phyloP scores from a whole-genome alignment of 2,113 vertebrate genomes.

The Pyxicephalus adspersus region DNA sequence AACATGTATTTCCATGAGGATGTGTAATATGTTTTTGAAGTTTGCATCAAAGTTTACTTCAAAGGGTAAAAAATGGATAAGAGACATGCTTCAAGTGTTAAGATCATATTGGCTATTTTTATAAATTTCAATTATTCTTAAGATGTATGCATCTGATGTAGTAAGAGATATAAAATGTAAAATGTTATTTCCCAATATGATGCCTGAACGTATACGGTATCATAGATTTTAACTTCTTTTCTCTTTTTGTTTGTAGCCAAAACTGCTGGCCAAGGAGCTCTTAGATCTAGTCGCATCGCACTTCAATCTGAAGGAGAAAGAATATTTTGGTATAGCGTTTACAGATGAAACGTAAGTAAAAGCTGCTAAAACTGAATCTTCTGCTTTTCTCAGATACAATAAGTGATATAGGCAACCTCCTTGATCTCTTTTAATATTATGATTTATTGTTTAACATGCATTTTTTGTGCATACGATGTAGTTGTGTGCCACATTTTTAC shows the following conservation, averaged over 20 bases:
- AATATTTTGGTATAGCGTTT: conserved; percentile 98
- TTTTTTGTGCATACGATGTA: background rate
- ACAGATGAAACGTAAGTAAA: conserved; percentile 96
- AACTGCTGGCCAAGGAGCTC: conserved; percentile 97
- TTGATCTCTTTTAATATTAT: too few relatives aligned
- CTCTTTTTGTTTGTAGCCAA: conserved; percentile 82
- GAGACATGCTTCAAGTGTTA: too few relatives aligned
- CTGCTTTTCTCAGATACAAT: background rate
- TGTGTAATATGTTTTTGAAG: too few relatives aligned
- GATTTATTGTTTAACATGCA: background rate
- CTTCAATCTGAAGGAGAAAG: conserved; percentile 99
- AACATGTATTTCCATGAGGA: too few relatives aligned
- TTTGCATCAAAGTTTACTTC: too few relatives aligned
- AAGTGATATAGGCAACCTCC: too few relatives aligned
- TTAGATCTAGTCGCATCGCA: conserved; percentile 97
- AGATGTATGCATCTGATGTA: too few relatives aligned
- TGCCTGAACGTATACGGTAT: background rate
- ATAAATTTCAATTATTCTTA: too few relatives aligned
- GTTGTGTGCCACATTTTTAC: background rate
- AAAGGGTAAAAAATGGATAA: too few relatives aligned
- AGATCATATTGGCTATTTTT: too few relatives aligned
- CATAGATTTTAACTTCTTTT: conserved; percentile 2
- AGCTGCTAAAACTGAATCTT: background rate
- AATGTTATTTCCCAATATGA: too few relatives aligned
- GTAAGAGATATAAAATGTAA: too few relatives aligned